Base-by-base conservation (phyloP, 1,140 invertebrate species). In the Scylla paramamosain region DNA sequence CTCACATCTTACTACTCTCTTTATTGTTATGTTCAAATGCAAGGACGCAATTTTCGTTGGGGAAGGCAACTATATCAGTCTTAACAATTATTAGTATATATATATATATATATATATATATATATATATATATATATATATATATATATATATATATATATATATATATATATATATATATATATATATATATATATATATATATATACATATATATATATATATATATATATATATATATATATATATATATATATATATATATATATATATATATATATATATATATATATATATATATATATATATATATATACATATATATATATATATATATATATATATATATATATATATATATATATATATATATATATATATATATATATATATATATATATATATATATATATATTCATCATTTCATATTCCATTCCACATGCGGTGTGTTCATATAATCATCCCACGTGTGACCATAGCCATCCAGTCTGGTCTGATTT, bases 181-280 rank as follows among this genome's bases (percentile, higher is more conserved):
- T 89, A 89, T 89, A 89, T 89, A 89, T 89, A 89, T 89, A 89
- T 32, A 89, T 89, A 89, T 89, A 89, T 89, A 89, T 89, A 89
- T 89, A 89, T 89, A 89, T 89, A 89, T 89, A 89, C 32, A 89
- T 89, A 89, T 89, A 32, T 89, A 32, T 89, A 32, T 89, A 32
- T 89, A 32, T 89, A 32, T 89, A 12, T 89, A 89, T 89, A 89
- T 89, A 31, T 89, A 31, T 10, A 39, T 89, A 31, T 89, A 32
- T 89, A 89, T 28, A 89, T 31, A 31, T 39, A 28, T 31, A 89
- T 89, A 89, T 39, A 89, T 28, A 31, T 39, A 89, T 89, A 89
- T 89, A 89, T 89, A 89, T 89, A 89, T 89, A 32, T 89, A 89
- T 89, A 89, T 89, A 89, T 89, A 89, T 89, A 89, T 89, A 89